Evolutionary conservation across 2,113 vertebrate genomes (phyloP).

Genomic region (Hydrolagus affinis): DNA sequence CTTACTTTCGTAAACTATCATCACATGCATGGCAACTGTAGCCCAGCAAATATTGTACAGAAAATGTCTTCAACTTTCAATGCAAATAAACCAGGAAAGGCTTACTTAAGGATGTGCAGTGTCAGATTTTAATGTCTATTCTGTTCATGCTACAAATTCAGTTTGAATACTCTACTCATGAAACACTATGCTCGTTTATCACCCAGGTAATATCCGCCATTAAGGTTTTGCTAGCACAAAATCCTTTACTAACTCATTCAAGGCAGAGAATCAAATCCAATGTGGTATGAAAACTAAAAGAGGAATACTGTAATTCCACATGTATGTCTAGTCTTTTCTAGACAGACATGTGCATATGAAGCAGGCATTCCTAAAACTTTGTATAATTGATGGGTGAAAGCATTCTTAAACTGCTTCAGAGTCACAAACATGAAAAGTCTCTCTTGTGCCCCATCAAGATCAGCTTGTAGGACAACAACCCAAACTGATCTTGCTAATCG

Average conservation of each 20-base stretch:
- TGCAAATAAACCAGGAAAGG: not conserved
- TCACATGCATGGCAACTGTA: too few species aligned
- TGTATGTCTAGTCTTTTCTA: not conserved
- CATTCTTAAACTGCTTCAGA: not conserved
- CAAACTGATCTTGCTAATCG: slow-evolving; percentile 17
- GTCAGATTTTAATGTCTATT: not conserved
- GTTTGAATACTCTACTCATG: too few species aligned
- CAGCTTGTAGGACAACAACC: not conserved
- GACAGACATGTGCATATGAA: not conserved
- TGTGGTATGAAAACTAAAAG: not conserved
- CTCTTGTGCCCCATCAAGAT: not conserved
- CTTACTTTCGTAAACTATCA: too few species aligned
- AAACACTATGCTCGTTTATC: not conserved
- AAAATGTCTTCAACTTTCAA: too few species aligned
- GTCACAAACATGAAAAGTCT: not conserved
- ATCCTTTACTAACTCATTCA: not conserved
- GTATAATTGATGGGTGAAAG: not conserved
- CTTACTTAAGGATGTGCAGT: not conserved
- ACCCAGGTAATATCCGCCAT: not conserved
- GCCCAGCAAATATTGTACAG: too few species aligned
- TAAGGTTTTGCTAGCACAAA: not conserved
- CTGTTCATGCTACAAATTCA: not conserved
- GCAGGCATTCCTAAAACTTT: not conserved
- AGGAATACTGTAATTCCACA: not conserved
- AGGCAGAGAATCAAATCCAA: not conserved